phyloP scores from a whole-genome alignment of 2,113 vertebrate species.

The Anolis carolinensis region DNA sequence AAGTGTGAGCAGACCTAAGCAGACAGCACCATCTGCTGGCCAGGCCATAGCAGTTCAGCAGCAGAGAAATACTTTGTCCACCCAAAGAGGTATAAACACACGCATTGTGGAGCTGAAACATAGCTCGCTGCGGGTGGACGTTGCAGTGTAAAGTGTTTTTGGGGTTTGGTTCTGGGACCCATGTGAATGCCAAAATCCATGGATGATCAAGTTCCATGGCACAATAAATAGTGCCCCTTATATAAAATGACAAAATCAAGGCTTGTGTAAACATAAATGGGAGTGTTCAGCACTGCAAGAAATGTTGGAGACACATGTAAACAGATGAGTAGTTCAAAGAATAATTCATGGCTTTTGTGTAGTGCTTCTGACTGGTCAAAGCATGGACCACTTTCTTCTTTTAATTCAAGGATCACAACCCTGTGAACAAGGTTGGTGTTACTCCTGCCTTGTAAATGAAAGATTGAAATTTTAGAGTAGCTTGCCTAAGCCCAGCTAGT shows the following conservation, averaged over 20 bases:
- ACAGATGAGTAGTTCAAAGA: background rate
- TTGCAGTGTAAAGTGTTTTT: background rate
- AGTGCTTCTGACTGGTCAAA: background rate
- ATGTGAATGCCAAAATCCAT: too few relatives aligned
- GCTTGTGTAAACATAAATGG: background rate
- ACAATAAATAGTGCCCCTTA: too few relatives aligned
- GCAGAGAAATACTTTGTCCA: background rate
- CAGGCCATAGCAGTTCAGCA: background rate
- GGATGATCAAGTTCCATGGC: too few relatives aligned
- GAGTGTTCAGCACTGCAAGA: background rate
- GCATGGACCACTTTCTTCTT: background rate
- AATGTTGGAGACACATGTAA: background rate
- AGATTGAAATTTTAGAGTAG: background rate
- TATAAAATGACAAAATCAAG: too few relatives aligned
- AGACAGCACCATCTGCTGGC: constrained; percentile 14
- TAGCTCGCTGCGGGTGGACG: background rate
- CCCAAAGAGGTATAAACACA: background rate
- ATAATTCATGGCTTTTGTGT: background rate
- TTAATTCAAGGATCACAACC: background rate
- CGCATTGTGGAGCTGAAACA: background rate
- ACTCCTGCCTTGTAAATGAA: background rate
- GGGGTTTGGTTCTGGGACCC: too few relatives aligned
- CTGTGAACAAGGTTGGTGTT: background rate
- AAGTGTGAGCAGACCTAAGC: constrained; percentile 5
- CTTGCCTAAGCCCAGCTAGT: background rate